These are phyloP conservation scores for Popillia japonica DNA, from an alignment of 1,140 invertebrate species.

Conservation along the genomic window DNA sequence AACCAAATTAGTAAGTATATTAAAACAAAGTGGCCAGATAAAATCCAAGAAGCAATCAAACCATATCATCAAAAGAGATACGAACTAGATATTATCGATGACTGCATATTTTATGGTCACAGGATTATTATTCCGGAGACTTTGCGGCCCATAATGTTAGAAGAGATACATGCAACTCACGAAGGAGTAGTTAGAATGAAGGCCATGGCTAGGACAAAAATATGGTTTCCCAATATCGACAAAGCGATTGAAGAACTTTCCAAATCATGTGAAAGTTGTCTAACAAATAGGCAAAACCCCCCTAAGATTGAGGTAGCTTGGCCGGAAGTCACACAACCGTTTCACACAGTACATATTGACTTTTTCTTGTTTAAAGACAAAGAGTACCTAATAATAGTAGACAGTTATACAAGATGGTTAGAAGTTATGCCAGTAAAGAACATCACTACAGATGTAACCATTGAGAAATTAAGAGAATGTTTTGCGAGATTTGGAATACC, in stretches of 20 bases:
- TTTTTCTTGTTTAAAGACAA: slow-evolving; percentile 59
- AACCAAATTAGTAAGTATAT: too few relatives aligned
- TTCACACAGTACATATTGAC: slow-evolving; percentile 62
- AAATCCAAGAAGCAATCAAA: too few relatives aligned
- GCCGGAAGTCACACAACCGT: slow-evolving; percentile 53
- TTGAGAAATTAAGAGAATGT: slow-evolving; percentile 47
- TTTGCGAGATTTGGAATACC: slow-evolving; percentile 31
- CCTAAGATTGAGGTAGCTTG: slow-evolving; percentile 30
- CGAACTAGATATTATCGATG: too few relatives aligned
- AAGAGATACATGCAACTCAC: too few relatives aligned
- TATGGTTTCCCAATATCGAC: slow-evolving; percentile 59
- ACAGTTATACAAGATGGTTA: slow-evolving; percentile 63
- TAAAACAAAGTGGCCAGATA: too few relatives aligned
- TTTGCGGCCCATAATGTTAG: too few relatives aligned
- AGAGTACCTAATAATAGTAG: slow-evolving; percentile 60
- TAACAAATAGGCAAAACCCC: slow-evolving; percentile 3
- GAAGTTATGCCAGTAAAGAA: too few relatives aligned
- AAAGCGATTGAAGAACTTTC: slow-evolving; percentile 55
- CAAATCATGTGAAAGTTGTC: slow-evolving; percentile 39
- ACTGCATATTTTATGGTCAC: too few relatives aligned
- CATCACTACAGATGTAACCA: slow-evolving; percentile 43
- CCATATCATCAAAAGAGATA: too few relatives aligned
- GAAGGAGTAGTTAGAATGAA: too few relatives aligned
- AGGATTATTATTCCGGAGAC: too few relatives aligned
- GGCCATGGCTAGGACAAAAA: too few relatives aligned